These are phyloP conservation scores for Drosophila baimaii DNA, from an alignment of 1,140 invertebrate genomes.

Conservation along the genomic window DNA sequence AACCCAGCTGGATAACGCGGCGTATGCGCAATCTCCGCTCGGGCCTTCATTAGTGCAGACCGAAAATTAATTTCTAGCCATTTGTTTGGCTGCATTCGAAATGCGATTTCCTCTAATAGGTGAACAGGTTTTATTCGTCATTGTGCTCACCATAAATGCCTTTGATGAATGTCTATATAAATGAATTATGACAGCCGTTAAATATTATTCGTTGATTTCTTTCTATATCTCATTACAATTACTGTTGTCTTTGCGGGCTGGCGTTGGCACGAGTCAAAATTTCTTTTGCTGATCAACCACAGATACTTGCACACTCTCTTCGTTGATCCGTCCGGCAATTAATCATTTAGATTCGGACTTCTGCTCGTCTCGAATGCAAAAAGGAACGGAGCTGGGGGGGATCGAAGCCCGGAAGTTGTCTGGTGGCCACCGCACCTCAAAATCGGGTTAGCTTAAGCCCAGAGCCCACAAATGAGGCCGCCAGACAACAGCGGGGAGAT, in stretches of 20 bases:
- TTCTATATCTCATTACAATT: slow-evolving; percentile 27
- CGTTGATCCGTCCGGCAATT: slow-evolving; percentile 43
- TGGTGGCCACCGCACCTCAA: slow-evolving; percentile 65
- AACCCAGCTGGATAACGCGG: slow-evolving; percentile 51
- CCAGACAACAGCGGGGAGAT: slow-evolving; percentile 59
- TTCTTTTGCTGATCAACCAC: slow-evolving; percentile 54
- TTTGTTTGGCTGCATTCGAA: slow-evolving; percentile 64
- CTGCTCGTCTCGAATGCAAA: slow-evolving; percentile 42
- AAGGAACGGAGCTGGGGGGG: slow-evolving; percentile 44
- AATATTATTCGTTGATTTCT: slow-evolving; percentile 63
- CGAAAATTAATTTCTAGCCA: slow-evolving; percentile 64
- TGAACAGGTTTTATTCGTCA: slow-evolving; percentile 31
- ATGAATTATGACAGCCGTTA: slow-evolving; percentile 79
- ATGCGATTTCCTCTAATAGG: slow-evolving; percentile 46
- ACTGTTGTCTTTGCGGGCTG: slow-evolving; percentile 35
- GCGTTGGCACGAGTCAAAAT: slow-evolving; percentile 80
- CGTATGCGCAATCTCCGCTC: slow-evolving; percentile 67
- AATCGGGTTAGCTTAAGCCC: slow-evolving; percentile 44
- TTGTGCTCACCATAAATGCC: slow-evolving; percentile 25
- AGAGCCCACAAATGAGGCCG: slow-evolving; percentile 66
- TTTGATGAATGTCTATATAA: slow-evolving; percentile 68
- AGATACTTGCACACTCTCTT: slow-evolving; percentile 64
- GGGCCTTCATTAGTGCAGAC: slow-evolving; percentile 62
- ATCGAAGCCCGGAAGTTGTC: slow-evolving; percentile 76
- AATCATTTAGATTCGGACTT: slow-evolving; percentile 45